Conservation (phyloP, 2,797 vertebrate genomes). For the Sphenopsis melanotis region DNA sequence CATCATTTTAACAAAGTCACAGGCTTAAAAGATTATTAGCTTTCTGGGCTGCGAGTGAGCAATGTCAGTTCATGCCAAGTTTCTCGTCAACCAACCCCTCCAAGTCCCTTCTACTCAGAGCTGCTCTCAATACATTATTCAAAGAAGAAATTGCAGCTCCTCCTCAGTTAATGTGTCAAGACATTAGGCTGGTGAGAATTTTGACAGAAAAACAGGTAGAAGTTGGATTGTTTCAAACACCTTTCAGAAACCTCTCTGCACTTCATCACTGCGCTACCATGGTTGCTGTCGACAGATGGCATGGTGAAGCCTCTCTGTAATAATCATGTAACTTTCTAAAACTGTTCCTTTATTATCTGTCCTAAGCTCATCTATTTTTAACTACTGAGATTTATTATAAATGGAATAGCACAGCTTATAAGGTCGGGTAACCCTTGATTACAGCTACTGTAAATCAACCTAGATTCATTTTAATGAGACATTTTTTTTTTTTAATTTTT, state of each 20-base stretch:
- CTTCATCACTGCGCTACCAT: neutral
- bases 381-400: conserved; percentile 61
- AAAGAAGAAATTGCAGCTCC: neutral
- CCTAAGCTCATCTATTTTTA: conserved; percentile 69
- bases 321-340: conserved; percentile 41
- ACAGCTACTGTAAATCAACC: conserved; percentile 62
- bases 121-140: neutral
- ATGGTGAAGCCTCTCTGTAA: conserved; percentile 17
- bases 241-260: neutral
- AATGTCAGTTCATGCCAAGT: neutral
- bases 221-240: neutral
- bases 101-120: neutral
- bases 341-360: conserved; percentile 56
- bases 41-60: neutral
- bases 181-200: neutral
- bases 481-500: neutral
- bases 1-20: neutral
- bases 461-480: conserved; percentile 64
- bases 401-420: conserved; percentile 58
- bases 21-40: neutral
- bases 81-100: neutral
- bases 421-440: conserved; percentile 63
- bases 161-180: neutral
- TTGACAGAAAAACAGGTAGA: neutral
- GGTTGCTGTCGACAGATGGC: neutral